A percentile compares a stretch with the other conserved stretches of the same genome.
Conservation (phyloP, 2,113 vertebrate genomes). For the Coptodon bakossiorum region DNA sequence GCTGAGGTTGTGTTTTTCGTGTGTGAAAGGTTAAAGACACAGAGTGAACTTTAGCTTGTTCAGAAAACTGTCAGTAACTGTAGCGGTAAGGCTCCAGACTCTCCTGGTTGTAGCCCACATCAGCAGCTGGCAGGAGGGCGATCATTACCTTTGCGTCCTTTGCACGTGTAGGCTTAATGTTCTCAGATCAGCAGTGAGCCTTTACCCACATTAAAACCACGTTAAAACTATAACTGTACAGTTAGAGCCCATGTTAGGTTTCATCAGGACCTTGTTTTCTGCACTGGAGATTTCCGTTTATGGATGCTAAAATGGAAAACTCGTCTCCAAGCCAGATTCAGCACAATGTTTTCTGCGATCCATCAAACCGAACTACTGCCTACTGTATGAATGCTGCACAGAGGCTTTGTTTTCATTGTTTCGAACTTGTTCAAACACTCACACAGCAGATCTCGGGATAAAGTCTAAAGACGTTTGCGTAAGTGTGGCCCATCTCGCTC, state of each 20-base stretch:
- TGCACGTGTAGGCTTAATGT: background rate
- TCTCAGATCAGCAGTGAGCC: background rate
- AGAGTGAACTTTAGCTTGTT: background rate
- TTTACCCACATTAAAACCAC: background rate
- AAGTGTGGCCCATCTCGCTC: background rate
- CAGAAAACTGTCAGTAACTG: background rate
- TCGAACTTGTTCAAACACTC: background rate
- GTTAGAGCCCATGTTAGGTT: background rate
- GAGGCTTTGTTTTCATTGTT: background rate
- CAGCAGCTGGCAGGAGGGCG: background rate
- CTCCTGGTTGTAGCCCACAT: background rate
- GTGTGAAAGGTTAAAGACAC: background rate
- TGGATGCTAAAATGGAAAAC: conserved; percentile 17
- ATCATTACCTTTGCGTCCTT: background rate
- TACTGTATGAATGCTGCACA: background rate
- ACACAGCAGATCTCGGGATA: background rate
- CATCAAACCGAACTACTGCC: background rate
- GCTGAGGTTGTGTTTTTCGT: background rate
- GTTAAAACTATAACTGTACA: background rate
- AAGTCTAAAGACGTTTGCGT: background rate
- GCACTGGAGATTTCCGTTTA: background rate
- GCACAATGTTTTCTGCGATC: background rate
- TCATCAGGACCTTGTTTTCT: background rate
- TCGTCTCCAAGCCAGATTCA: background rate
- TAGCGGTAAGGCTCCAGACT: background rate